These are phyloP conservation scores for Paelopatides confundens DNA, from an alignment of 53 echinoderm and acorn worm genomes.

Conservation along the genomic window DNA sequence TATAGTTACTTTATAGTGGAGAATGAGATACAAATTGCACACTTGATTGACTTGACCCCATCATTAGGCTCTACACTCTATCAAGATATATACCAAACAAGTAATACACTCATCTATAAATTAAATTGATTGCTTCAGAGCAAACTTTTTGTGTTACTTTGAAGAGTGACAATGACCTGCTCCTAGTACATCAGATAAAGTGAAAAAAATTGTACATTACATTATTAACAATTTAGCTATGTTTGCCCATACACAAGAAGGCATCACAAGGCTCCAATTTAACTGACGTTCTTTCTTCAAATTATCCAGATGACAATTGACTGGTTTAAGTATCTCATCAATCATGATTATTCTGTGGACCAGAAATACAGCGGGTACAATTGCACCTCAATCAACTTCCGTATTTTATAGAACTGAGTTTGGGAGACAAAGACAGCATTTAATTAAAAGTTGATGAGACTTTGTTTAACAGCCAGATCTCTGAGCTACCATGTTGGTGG, in stretches of 20 bases:
- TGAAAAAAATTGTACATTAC: background rate
- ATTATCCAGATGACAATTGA: background rate
- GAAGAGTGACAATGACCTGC: no score
- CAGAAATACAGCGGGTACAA: no score
- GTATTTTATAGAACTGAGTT: background rate
- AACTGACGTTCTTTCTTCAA: background rate
- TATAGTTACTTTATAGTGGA: no score
- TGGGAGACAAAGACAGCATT: background rate
- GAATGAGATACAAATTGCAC: no score
- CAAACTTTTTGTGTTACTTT: no score
- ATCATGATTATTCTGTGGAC: background rate
- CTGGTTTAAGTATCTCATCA: background rate
- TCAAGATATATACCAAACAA: no score
- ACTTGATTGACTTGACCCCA: no score
- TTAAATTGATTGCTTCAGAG: no score
- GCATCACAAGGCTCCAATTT: background rate
- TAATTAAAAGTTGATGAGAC: background rate
- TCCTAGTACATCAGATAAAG: no score
- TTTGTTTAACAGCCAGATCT: conserved; percentile 85
- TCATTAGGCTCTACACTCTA: no score
- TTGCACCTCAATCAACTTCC: background rate
- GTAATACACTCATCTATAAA: no score
- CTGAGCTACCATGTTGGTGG: conserved; percentile 96
- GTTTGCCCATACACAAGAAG: no score
- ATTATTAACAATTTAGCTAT: background rate